Base-by-base conservation (phyloP, 2,113 vertebrate genomes). In the Cephalopholis sonnerati region DNA sequence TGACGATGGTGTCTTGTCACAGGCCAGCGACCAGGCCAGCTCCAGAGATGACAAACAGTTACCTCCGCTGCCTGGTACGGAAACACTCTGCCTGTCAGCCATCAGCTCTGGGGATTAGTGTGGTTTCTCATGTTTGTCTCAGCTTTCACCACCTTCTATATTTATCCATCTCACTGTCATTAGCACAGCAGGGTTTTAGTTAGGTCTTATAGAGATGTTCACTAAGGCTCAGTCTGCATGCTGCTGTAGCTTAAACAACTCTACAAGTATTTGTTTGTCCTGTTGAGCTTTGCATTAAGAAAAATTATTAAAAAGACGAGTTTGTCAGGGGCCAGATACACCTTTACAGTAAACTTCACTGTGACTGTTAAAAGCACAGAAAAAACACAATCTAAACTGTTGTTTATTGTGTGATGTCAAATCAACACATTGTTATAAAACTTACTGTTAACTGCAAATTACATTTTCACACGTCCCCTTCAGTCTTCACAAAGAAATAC, bases 31-130 rank as follows among this genome's bases (percentile, higher is more conserved):
- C 89, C 97, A 98, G 85, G 90, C 95, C 53, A 87, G 94, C 61
- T 94, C 93, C 2, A 96, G 97, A 87, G 93, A 95, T 81, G 95
- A 96, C 71, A 99, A 98, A 79, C 97, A 93, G 88, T 96, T 97
- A 79, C 97, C 98, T 15, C 95, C 96, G 4, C 94, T 99, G 88
- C 98, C 98, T 95, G 98, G 98, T 99, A 93, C 29, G 36, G 24
- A 80, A 50, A 12, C 22, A n/a, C 5, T 36, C 57, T 41, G 1
- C 44, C 25, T 20, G 16, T 51, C 44, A 54, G 7, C 36, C 9
- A 20, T 70, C 59, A 72, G 27, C 0, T 7, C 39, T 7, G 32
- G 8, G 29, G 27, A 59, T 61, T 25, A 44, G 8, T 66, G 44
- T 50, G 11, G 16, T 29, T 39, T n/a, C 65, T 54, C 16, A 20